These are phyloP conservation scores for Epinotia ramella DNA, from an alignment of 2,888 invertebrate genomes.

Conservation along the genomic window DNA sequence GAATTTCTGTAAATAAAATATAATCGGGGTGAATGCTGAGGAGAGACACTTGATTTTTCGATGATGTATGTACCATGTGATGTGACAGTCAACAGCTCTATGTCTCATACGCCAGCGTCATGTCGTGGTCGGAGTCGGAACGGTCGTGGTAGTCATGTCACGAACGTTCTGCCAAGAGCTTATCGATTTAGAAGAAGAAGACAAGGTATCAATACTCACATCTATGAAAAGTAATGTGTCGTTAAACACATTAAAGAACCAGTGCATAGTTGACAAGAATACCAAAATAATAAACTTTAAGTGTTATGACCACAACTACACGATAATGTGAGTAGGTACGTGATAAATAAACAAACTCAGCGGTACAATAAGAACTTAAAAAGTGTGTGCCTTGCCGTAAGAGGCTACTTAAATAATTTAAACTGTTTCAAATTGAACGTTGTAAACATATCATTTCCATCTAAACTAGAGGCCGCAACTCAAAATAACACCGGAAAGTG, in stretches of 20 bases:
- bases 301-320: neutral
- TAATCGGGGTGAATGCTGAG: no score
- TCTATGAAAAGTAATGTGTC: no score
- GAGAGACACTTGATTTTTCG: no score
- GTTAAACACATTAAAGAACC: neutral
- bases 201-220: no score
- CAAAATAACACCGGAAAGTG: conserved; percentile 19
- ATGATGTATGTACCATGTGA: no score
- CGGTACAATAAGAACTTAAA: neutral
- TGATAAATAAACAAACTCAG: neutral
- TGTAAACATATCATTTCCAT: conserved; percentile 19
- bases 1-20: no score
- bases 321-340: neutral
- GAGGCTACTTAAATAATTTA: neutral
- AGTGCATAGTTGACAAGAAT: neutral
- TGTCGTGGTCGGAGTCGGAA: no score
- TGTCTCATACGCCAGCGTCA: no score
- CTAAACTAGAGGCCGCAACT: conserved; percentile 28
- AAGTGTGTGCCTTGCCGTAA: neutral
- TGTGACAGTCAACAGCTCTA: no score
- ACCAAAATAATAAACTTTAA: neutral
- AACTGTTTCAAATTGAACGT: neutral
- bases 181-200: no score
- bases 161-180: no score
- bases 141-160: no score